A percentile compares a stretch with the other conserved stretches of the same genome.
Evolutionary conservation across 2,888 invertebrate genomes (phyloP).

Genomic region (Brenthis hecate): DNA sequence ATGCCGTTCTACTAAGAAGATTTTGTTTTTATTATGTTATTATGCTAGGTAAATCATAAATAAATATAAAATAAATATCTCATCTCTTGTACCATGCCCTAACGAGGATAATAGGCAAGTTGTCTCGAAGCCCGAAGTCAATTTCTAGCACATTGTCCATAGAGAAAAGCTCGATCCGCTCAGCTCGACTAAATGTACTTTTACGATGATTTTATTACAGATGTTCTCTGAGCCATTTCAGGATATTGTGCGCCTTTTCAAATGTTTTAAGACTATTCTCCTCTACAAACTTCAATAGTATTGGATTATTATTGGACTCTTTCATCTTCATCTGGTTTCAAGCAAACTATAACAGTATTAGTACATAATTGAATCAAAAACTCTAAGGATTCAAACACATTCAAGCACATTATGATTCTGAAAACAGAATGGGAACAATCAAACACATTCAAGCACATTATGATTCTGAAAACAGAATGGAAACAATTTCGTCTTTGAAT

Average conservation of each 20-base stretch:
- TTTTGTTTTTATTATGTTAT: too few relatives aligned
- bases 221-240: constrained; percentile 20
- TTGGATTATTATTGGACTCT: constrained; percentile 17
- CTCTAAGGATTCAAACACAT: not conserved
- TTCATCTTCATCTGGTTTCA: constrained; percentile 9
- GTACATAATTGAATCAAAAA: not conserved
- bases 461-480: too few relatives aligned
- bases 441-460: too few relatives aligned
- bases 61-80: not conserved
- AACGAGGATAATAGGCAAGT: constrained; percentile 62
- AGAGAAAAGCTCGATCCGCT: constrained; percentile 43
- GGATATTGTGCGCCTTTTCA: constrained; percentile 28
- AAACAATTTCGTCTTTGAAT: too few relatives aligned
- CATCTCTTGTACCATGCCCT: constrained; percentile 38
- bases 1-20: too few relatives aligned
- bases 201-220: constrained; percentile 34
- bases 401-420: too few relatives aligned
- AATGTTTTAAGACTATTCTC: constrained; percentile 23
- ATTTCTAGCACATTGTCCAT: constrained; percentile 67
- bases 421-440: not conserved
- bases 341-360: constrained; percentile 5
- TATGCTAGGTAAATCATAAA: too few relatives aligned
- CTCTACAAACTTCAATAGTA: constrained; percentile 21
- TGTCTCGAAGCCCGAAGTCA: constrained; percentile 75
- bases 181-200: constrained; percentile 29